Evolutionary conservation across 2,888 invertebrate genomes (phyloP), one percentile per base, ranked within the genome.

Genomic region (Azorinus chamasolen): DNA sequence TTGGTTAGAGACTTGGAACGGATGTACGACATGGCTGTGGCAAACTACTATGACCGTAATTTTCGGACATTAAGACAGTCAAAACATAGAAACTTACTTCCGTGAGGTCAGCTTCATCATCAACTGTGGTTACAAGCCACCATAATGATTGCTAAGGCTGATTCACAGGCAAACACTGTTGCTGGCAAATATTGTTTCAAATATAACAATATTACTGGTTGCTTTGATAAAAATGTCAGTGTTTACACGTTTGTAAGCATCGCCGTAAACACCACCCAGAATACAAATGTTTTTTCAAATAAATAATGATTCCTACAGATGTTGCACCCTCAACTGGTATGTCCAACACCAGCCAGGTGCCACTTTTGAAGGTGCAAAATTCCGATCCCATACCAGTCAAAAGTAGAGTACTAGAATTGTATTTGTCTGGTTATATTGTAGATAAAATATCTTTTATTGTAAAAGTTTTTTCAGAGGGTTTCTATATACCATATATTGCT

Each of bases 261-360:
- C 64, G 71, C 58, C 6, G 51, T 4, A 64, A 59, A 46, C 43
- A 46, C 8, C 71, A 71, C 51, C 71, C 71, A 1, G 45, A 46
- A 8, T 72, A 51, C 41, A 58, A 41, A 14, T 72, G 64, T 22
- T 72, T 58, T 37, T 22, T 41, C 6, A 16, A 8, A 12, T 41
- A 39, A 12, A 18, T 20, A 16, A 18, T 2, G 14, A 32, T 16
- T 10, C 24, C 14, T 12, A 5, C 27, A 10, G 20, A 8, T 6
- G 18, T 5, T 5, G 5, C 32, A 14, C 5, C 54, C 10, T 5
- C 32, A 25, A 14, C 27, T 14, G 25, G 27, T n/a, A 12, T 32
- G 2, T 16, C 16, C 2, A 3, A 25, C n/a, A 4, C 14, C 25
- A 14, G 3, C 14, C 24, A 27, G 5, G 5, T 3, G 20, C 16